phyloP scores from a whole-genome alignment of 2,888 invertebrate genomes.

The Euclidia mi region DNA sequence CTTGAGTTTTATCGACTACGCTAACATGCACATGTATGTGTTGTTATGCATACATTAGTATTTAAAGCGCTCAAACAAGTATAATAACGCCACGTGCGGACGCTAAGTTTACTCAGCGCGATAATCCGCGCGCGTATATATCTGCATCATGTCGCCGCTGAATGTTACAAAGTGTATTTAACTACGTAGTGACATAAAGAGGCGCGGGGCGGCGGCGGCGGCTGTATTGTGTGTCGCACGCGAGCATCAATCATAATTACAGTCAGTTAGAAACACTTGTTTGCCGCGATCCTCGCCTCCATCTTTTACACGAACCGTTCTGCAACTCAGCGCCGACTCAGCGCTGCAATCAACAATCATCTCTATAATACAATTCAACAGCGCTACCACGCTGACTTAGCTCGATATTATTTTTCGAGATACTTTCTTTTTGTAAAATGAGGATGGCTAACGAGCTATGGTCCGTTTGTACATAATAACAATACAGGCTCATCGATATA shows the following conservation, averaged over 20 bases:
- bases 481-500: too few relatives aligned
- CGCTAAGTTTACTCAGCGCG: too few relatives aligned
- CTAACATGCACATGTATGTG: background rate
- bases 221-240: background rate
- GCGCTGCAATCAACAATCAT: too few relatives aligned
- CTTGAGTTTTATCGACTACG: too few relatives aligned
- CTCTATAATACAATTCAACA: too few relatives aligned
- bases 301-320: constrained; percentile 19
- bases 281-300: constrained; percentile 11
- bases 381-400: too few relatives aligned
- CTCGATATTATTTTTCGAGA: too few relatives aligned
- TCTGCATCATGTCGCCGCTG: background rate
- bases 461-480: too few relatives aligned
- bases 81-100: too few relatives aligned
- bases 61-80: too few relatives aligned
- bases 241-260: constrained; percentile 14
- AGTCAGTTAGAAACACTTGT: constrained; percentile 5
- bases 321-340: constrained; percentile 16
- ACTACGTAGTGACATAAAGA: background rate
- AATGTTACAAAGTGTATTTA: constrained; percentile 2
- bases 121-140: background rate
- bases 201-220: background rate
- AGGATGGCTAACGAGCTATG: too few relatives aligned
- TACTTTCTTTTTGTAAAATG: too few relatives aligned
- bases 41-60: background rate